Conservation (phyloP, 2,888 invertebrate genomes). For the Noctua janthe region DNA sequence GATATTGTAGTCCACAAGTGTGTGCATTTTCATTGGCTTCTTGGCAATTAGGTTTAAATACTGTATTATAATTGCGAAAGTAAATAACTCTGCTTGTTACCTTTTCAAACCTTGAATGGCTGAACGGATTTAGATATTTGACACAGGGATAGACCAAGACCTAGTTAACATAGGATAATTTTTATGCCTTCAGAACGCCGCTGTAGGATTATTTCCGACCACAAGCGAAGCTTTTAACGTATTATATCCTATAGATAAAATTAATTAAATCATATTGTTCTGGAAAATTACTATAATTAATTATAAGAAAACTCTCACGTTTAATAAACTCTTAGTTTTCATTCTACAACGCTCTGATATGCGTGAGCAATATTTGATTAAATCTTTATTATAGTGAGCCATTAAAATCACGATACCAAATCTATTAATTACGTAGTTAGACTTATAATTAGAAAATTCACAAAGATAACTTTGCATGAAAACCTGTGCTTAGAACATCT, state of each 20-base stretch:
- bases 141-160: neutral
- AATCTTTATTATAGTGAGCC: slow-evolving; percentile 20
- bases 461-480: neutral
- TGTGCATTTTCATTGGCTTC: neutral
- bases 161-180: neutral
- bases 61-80: neutral
- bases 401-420: slow-evolving; percentile 32
- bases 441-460: slow-evolving; percentile 31
- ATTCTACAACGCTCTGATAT: neutral
- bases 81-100: neutral
- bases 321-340: slow-evolving; percentile 19
- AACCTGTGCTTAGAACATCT: neutral
- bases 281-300: neutral
- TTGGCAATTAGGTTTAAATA: no score
- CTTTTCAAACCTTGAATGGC: neutral
- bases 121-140: neutral
- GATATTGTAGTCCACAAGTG: neutral
- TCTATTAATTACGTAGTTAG: slow-evolving; percentile 23
- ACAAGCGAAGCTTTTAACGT: neutral
- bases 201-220: neutral
- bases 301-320: slow-evolving; percentile 10
- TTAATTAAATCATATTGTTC: neutral
- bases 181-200: neutral
- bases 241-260: neutral
- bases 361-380: slow-evolving; percentile 19